Conservation (phyloP, 1,140 invertebrate genomes). For the Bombus confusus region DNA sequence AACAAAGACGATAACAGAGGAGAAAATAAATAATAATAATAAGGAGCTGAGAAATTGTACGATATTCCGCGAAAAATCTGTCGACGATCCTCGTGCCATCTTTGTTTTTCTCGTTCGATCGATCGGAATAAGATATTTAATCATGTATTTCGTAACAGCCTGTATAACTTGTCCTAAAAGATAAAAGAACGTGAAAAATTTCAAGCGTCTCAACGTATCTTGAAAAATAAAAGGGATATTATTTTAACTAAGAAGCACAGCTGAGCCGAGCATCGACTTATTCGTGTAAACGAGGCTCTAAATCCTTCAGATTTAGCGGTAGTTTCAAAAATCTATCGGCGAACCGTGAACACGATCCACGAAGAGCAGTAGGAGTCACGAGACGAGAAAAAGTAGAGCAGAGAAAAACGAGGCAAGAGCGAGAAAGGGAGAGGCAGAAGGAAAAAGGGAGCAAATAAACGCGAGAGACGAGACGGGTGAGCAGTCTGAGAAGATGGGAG, state of each 20-base stretch:
- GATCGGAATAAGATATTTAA: too few species aligned
- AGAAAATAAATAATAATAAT: too few species aligned
- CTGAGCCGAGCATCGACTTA: not conserved
- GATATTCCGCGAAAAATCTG: not conserved
- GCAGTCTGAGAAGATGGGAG: conserved; percentile 30
- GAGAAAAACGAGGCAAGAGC: conserved; percentile 8
- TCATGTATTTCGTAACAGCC: too few species aligned
- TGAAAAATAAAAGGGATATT: too few species aligned
- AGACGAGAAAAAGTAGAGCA: conserved; percentile 2
- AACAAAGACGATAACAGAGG: not conserved
- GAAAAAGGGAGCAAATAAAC: conserved; percentile 39
- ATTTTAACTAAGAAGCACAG: not conserved
- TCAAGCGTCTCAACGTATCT: not conserved
- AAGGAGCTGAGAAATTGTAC: not conserved
- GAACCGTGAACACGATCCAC: not conserved
- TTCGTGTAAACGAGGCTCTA: not conserved
- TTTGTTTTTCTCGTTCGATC: too few species aligned
- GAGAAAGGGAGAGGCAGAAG: not conserved
- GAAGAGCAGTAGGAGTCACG: not conserved
- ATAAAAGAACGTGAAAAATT: not conserved
- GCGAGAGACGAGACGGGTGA: conserved; percentile 22
- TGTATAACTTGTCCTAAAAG: too few species aligned
- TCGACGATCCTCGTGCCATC: too few species aligned
- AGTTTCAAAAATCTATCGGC: not conserved
- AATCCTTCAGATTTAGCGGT: too few species aligned